Percentiles rank a stretch among this genome's conserved stretches.
Conservation (phyloP, 1,140 invertebrate species). For the Antheraea mylitta region DNA sequence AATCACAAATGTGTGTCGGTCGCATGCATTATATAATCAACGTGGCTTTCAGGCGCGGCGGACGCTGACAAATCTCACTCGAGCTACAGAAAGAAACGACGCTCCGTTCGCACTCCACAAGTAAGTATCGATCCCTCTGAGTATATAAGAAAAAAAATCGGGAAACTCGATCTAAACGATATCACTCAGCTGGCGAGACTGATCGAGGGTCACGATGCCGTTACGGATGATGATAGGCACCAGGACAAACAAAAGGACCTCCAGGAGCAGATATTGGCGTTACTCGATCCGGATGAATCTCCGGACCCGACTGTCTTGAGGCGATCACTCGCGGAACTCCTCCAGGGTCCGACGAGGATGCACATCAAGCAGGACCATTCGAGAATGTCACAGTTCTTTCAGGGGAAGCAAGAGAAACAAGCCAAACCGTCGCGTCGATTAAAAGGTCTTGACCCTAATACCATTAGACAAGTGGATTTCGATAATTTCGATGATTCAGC, state of each 20-base stretch:
- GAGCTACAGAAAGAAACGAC: slow-evolving; percentile 58
- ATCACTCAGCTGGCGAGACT: slow-evolving; percentile 59
- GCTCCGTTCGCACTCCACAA: slow-evolving; percentile 50
- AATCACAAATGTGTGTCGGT: slow-evolving; percentile 2
- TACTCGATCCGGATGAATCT: slow-evolving; percentile 58
- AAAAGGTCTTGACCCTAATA: slow-evolving; percentile 54
- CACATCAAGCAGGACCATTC: slow-evolving; percentile 31
- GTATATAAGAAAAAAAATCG: slow-evolving; percentile 61
- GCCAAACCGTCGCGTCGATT: slow-evolving; percentile 42
- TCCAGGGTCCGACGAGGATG: slow-evolving; percentile 43
- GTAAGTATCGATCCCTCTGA: slow-evolving; percentile 70
- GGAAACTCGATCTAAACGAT: slow-evolving; percentile 60
- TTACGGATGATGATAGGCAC: slow-evolving; percentile 29
- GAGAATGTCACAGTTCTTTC: slow-evolving; percentile 47
- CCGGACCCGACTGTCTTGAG: slow-evolving; percentile 51
- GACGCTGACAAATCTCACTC: slow-evolving; percentile 62
- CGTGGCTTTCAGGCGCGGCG: slow-evolving; percentile 43
- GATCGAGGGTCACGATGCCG: slow-evolving; percentile 54
- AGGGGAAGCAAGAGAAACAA: slow-evolving; percentile 34
- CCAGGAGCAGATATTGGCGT: slow-evolving; percentile 59
- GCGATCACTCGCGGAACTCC: slow-evolving; percentile 47
- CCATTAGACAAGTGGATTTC: slow-evolving; percentile 48
- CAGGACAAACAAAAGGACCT: slow-evolving; percentile 52
- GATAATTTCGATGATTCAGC: slow-evolving; percentile 47
- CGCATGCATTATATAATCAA: not conserved